A percentile compares a stretch with the other conserved stretches of the same genome.
phyloP scores from a whole-genome alignment of 1,140 invertebrate species.

The Oreohelix idahoensis region DNA sequence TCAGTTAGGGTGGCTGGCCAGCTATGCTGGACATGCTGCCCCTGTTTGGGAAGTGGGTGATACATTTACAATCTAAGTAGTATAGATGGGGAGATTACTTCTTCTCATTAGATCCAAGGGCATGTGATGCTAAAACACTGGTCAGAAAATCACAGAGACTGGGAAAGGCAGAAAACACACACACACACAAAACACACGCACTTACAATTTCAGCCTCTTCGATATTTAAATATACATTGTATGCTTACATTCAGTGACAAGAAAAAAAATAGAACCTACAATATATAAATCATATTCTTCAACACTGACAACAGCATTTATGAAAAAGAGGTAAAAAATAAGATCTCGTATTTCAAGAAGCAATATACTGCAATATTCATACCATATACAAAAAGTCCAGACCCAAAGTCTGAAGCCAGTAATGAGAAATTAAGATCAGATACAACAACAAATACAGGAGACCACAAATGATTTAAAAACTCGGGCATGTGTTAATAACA shows the following conservation, averaged over 20 bases:
- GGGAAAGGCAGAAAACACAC: not conserved
- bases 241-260: not conserved
- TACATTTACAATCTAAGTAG: too few relatives aligned
- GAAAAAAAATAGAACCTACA: not conserved
- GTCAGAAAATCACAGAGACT: not conserved
- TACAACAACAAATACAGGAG: not conserved
- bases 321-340: not conserved
- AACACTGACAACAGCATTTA: not conserved
- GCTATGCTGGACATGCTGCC: too few relatives aligned
- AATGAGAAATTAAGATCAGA: not conserved
- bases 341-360: not conserved
- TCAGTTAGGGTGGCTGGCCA: not conserved
- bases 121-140: too few relatives aligned
- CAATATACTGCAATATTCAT: not conserved
- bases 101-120: too few relatives aligned
- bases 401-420: not conserved
- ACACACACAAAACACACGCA: not conserved
- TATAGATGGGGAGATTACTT: too few relatives aligned
- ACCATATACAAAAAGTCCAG: not conserved
- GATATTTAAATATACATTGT: not conserved
- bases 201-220: not conserved
- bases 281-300: not conserved
- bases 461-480: not conserved
- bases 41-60: too few relatives aligned
- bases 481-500: not conserved